Base-by-base conservation (phyloP, 2,113 vertebrate genomes). In the Ophiodon elongatus region DNA sequence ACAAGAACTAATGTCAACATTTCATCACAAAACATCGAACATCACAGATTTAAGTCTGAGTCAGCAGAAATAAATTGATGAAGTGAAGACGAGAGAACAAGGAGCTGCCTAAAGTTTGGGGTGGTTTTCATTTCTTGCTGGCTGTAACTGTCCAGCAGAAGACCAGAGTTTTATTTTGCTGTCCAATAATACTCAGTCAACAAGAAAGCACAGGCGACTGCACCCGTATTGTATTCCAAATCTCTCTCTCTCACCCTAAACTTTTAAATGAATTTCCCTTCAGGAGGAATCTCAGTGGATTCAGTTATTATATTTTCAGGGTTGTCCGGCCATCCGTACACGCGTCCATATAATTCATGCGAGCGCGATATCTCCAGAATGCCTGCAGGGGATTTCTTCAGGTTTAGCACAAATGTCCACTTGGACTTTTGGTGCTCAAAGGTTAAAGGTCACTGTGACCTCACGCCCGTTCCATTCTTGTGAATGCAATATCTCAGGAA, bases 191-290 rank as follows among this genome's bases (percentile, higher is more conserved):
- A 81, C 50, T 50, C 33, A 65, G 19, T 66, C 80, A 66, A 64
- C 73, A 79, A 21, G 6, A 76, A 10, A 35, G 29, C 56, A 62
- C 4, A 25, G 23, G 59, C 72, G 54, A 63, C 77, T 64, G 56
- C 23, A 60, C 79, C 65, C 50, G 63, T 69, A 62, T 78, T 84
- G 82, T 79, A 85, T 87, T 86, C 89, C 90, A 87, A 89, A 54
- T 50, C 3, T 62, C 43, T 69, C 21, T 63, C 57, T 77, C n/a
- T 52, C 23, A 8, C 13, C 27, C 54, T 27, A 57, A 57, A 13
- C 27, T 59, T 27, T 29, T 29, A 86, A 89, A 89, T 92, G 85
- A 90, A 77, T 87, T 81, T 80, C 84, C 77, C 35, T 69, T 73
- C 85, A 66, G 80, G 69, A 85, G 63, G 14, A 75, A 73, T 47